Percentiles rank a stretch among this genome's conserved stretches.
Conservation (phyloP, 2,113 vertebrate genomes). For the Kryptolebias marmoratus region DNA sequence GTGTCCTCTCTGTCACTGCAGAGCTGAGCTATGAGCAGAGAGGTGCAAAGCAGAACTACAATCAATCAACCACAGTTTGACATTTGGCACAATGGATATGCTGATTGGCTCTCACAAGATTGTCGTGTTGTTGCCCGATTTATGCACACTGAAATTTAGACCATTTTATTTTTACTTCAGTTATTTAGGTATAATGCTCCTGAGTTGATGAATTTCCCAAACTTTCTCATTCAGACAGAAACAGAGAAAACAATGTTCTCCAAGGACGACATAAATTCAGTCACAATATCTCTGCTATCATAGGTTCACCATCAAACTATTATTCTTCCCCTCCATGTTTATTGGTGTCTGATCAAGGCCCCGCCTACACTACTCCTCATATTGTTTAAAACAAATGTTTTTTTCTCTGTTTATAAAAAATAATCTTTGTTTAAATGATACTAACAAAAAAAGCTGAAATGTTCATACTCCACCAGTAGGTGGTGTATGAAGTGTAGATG, state of each 20-base stretch:
- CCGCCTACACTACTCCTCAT: no score
- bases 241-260: neutral
- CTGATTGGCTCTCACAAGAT: conserved; percentile 64
- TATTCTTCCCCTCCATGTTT: neutral
- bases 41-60: conserved; percentile 62
- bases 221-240: conserved; percentile 18
- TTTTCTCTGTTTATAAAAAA: no score
- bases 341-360: neutral
- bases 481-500: no score
- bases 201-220: conserved; percentile 17
- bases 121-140: conserved; percentile 32
- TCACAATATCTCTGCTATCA: neutral
- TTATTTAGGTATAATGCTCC: conserved; percentile 31
- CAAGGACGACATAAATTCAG: neutral
- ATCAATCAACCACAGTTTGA: conserved; percentile 70
- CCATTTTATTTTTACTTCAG: conserved; percentile 29
- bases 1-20: conserved; percentile 73
- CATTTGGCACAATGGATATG: conserved; percentile 62
- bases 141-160: conserved; percentile 28
- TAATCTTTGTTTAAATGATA: no score
- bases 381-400: neutral
- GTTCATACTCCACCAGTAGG: no score
- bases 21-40: conserved; percentile 53
- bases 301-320: neutral
- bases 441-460: no score